These are phyloP conservation scores for Drosophila nasuta DNA, from an alignment of 1,140 invertebrate genomes.

Conservation along the genomic window DNA sequence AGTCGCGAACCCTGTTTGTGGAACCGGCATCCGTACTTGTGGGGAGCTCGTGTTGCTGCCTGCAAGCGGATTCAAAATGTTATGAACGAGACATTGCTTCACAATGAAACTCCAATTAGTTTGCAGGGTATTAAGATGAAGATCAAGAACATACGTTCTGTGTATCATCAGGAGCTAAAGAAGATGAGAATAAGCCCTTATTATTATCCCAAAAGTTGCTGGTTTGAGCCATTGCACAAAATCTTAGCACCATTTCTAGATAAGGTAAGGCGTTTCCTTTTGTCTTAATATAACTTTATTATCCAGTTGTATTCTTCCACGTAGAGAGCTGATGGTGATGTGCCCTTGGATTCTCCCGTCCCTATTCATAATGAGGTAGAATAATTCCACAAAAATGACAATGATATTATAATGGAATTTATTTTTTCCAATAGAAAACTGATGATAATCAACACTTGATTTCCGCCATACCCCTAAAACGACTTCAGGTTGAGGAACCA, in stretches of 20 bases:
- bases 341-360: no score
- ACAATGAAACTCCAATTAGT: slow-evolving; percentile 34
- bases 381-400: no score
- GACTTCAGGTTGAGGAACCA: no score
- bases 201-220: slow-evolving; percentile 56
- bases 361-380: no score
- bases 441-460: no score
- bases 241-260: slow-evolving; percentile 57
- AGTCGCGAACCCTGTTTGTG: slow-evolving; percentile 63
- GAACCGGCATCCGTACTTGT: slow-evolving; percentile 58
- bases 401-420: no score
- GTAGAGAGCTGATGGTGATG: no score
- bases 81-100: slow-evolving; percentile 44
- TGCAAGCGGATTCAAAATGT: slow-evolving; percentile 61
- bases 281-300: no score
- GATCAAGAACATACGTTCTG: slow-evolving; percentile 66
- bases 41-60: slow-evolving; percentile 53
- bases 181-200: slow-evolving; percentile 55
- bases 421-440: no score
- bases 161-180: slow-evolving; percentile 64
- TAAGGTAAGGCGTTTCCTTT: slow-evolving; percentile 38
- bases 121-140: slow-evolving; percentile 59
- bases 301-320: neutral
- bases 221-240: slow-evolving; percentile 60
- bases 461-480: no score